Conservation (phyloP, 1,140 invertebrate genomes). For the Hylaeus volcanicus region DNA sequence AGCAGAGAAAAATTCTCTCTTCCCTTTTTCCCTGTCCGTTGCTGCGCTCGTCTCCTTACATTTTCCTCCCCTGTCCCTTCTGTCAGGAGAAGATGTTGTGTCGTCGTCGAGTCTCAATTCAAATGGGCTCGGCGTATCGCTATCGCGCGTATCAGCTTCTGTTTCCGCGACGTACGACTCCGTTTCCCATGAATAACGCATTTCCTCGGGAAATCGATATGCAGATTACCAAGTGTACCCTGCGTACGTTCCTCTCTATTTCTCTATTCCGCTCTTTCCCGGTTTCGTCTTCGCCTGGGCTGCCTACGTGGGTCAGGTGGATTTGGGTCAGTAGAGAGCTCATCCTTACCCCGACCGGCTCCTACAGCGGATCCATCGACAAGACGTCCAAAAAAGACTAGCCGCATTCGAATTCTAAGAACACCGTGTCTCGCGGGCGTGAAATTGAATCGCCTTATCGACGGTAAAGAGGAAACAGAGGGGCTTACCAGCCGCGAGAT, state of each 20-base stretch:
- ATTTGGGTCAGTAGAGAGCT: conserved; percentile 60
- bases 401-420: background rate
- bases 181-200: conserved; percentile 66
- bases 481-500: background rate
- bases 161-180: conserved; percentile 61
- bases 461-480: conserved; percentile 20
- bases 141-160: conserved; percentile 63
- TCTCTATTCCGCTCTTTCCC: background rate
- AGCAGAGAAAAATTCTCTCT: background rate
- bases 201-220: conserved; percentile 66
- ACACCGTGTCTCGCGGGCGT: conserved; percentile 10
- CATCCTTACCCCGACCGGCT: background rate
- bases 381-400: background rate
- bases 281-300: background rate
- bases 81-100: conserved; percentile 35
- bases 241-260: conserved; percentile 17
- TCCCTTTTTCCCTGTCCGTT: conserved; percentile 9
- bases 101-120: conserved; percentile 58
- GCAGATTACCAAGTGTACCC: conserved; percentile 61
- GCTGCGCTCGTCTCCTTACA: background rate
- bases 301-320: conserved; percentile 15
- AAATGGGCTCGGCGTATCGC: conserved; percentile 60
- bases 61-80: conserved; percentile 34
- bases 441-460: conserved; percentile 53
- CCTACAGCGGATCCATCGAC: background rate